These are phyloP conservation scores for Indicator maculatus DNA, from an alignment of 2,113 vertebrate species.

Conservation along the genomic window DNA sequence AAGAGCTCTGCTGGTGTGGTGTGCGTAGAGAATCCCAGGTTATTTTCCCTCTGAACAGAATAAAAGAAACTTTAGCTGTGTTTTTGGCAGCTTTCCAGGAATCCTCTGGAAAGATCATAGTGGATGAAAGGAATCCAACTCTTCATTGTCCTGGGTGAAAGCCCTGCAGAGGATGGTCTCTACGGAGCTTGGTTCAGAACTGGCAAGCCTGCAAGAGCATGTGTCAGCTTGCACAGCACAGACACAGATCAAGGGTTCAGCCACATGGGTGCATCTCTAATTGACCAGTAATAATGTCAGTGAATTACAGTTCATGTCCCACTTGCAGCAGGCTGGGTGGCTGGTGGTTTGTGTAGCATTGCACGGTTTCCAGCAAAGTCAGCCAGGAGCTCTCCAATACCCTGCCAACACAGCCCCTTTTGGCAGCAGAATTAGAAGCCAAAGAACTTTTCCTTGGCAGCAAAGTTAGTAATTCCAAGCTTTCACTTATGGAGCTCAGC, in stretches of 20 bases:
- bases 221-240: neutral
- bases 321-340: neutral
- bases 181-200: neutral
- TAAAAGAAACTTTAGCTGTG: constrained; percentile 31
- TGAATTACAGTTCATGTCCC: neutral
- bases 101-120: neutral
- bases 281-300: constrained; percentile 2
- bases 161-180: constrained; percentile 3
- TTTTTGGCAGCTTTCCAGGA: constrained; percentile 34
- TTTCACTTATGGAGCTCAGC: neutral
- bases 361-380: constrained; percentile 28
- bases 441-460: constrained; percentile 3
- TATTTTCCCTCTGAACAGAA: constrained; percentile 41
- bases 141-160: neutral
- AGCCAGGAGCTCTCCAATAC: neutral
- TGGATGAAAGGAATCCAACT: neutral
- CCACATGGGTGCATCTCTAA: neutral
- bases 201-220: neutral
- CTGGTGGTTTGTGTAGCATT: neutral
- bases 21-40: neutral
- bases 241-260: neutral
- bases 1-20: neutral
- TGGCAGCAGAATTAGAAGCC: neutral
- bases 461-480: neutral
- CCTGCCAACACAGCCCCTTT: neutral